Evolutionary conservation across 2,888 invertebrate species (phyloP).

Genomic region (Aplocera efformata): DNA sequence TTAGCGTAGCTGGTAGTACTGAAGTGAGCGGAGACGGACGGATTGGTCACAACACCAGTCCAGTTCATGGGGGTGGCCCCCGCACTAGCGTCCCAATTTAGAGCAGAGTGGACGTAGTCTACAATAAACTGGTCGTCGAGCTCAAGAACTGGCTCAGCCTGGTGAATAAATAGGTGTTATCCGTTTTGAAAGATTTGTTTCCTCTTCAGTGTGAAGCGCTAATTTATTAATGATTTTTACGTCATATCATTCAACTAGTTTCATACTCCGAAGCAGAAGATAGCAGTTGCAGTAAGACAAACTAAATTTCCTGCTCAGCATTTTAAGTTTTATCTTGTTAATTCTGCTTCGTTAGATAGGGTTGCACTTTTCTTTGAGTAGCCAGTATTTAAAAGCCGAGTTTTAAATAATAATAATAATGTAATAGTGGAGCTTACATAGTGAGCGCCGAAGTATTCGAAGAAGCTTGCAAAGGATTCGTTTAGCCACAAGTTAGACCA

Average conservation of each 20-base stretch:
- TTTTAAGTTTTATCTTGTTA: no score
- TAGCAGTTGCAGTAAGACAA: no score
- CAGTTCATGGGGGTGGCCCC: slow-evolving; percentile 66
- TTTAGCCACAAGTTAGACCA: slow-evolving; percentile 88
- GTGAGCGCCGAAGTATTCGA: slow-evolving; percentile 84
- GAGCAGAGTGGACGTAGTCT: slow-evolving; percentile 83
- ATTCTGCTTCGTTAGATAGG: no score
- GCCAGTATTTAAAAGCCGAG: no score
- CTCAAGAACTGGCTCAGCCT: slow-evolving; percentile 62
- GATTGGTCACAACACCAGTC: slow-evolving; percentile 73
- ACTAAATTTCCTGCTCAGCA: no score
- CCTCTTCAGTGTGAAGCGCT: neutral
- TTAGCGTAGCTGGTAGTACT: slow-evolving; percentile 86
- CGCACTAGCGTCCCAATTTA: slow-evolving; percentile 77
- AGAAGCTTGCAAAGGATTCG: slow-evolving; percentile 85
- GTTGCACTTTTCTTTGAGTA: no score
- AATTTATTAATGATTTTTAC: no score
- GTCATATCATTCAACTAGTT: no score
- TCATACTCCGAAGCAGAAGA: no score
- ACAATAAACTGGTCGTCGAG: slow-evolving; percentile 83
- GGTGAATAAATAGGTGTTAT: slow-evolving; percentile 9
- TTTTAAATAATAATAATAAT: no score
- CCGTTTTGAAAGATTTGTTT: no score
- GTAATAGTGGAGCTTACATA: slow-evolving; percentile 50
- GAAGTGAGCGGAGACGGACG: slow-evolving; percentile 82